Percentiles rank a stretch among this genome's conserved stretches.
phyloP scores from a whole-genome alignment of 2,113 vertebrate species.

The Otus sunia region DNA sequence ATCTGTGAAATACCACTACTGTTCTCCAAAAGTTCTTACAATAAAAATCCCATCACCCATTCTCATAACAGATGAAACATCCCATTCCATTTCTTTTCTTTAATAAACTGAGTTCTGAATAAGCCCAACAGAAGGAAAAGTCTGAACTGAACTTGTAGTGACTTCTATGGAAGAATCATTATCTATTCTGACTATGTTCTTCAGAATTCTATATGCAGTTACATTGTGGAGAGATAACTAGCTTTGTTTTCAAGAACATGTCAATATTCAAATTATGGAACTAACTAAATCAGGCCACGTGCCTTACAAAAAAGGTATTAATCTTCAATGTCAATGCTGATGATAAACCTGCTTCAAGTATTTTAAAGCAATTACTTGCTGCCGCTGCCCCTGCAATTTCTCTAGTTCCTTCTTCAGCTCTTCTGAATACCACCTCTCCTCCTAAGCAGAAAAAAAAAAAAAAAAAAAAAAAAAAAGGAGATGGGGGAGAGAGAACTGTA shows the following conservation, averaged over 20 bases:
- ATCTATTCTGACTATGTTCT: neutral
- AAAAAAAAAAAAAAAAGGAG: neutral
- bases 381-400: slow-evolving; percentile 94
- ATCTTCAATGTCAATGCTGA: slow-evolving; percentile 67
- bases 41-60: neutral
- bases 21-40: neutral
- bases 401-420: slow-evolving; percentile 98
- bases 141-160: neutral
- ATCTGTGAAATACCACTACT: neutral
- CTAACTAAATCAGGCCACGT: slow-evolving; percentile 69
- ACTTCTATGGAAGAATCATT: neutral
- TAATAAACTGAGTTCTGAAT: neutral
- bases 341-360: slow-evolving; percentile 76
- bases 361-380: slow-evolving; percentile 97
- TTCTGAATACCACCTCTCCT: slow-evolving; percentile 97
- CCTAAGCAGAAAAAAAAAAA: slow-evolving; percentile 78
- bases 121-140: neutral
- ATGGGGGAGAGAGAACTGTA: neutral
- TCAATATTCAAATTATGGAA: slow-evolving; percentile 56
- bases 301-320: slow-evolving; percentile 71
- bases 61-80: neutral
- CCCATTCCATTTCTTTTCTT: neutral
- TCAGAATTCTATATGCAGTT: neutral
- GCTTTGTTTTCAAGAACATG: slow-evolving; percentile 30
- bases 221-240: neutral